Base-by-base conservation (phyloP, 1,140 invertebrate species). In the Drosophila mayri region DNA sequence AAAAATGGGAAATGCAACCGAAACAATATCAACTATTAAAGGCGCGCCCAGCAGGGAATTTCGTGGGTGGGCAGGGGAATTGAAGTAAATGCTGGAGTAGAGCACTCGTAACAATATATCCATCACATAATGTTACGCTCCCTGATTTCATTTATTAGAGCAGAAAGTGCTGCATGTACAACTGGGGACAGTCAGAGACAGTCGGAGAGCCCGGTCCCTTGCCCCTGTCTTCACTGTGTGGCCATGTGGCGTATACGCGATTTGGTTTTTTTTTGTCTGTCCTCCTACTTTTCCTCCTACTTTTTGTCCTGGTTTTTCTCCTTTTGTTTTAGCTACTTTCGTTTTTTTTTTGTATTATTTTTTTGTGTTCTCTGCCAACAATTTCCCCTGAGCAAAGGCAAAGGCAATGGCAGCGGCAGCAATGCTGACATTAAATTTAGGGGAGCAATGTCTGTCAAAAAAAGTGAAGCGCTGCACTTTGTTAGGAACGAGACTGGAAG, bases 71-170 rank as follows among this genome's bases (percentile, higher is more conserved):
- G n/a, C 9, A 2, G 41, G 22, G n/a, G 60, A n/a, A 11, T 44
- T 12, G 35, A 22, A 22, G 47, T 25, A 32, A 37, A 54, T 41
- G 58, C 18, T 40, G 18, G 35, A 41, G 79, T 35, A 30, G 50
- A 41, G 50, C 32, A 60, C 41, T 84, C 72, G 81, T 78, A 81
- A 76, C 85, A 85, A 90, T 90, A 85, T 90, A 90, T 90, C 85
- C 86, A 90, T 90, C 85, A 90, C 87, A 90, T 90, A 85, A 90
- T 81, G 85, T 90, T 85, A 90, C 85, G 85, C 70, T 90, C 66
- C 85, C 85, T 90, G 85, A 90, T 90, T 90, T 90, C 85, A 90
- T 90, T 90, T 90, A 90, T 90, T 90, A 90, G 85, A 90, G 85
- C 86, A 81, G 78, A 90, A 85, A 90, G 81, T 85, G 77, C 80